Conservation (phyloP, 1,140 invertebrate genomes). For the Diuraphis noxia region DNA sequence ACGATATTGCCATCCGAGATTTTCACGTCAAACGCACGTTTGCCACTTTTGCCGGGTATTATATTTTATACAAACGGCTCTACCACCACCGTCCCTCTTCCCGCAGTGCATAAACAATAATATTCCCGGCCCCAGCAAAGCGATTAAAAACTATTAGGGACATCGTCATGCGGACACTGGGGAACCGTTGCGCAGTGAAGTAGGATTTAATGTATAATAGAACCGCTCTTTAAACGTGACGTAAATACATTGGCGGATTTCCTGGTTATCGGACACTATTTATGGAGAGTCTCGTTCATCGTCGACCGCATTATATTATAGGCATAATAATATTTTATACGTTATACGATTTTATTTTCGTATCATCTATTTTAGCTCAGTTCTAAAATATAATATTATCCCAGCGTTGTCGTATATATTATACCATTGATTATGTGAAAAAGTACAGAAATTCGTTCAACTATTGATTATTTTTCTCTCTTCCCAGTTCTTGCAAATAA, state of each 20-base stretch:
- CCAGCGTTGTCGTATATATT: neutral
- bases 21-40: conserved; percentile 53
- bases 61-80: conserved; percentile 2
- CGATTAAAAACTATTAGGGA: conserved; percentile 51
- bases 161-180: neutral
- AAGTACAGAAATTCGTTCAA: neutral
- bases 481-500: neutral
- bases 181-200: neutral
- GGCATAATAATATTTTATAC: no score
- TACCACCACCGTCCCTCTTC: neutral
- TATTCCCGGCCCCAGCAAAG: neutral
- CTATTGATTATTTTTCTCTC: conserved; percentile 5
- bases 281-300: neutral
- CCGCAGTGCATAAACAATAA: neutral
- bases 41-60: conserved; percentile 22
- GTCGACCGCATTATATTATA: neutral
- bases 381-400: neutral
- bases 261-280: conserved; percentile 29
- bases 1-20: conserved; percentile 17
- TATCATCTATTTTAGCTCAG: neutral
- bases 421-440: neutral
- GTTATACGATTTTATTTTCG: neutral
- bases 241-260: conserved; percentile 12
- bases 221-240: neutral
- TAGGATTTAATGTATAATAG: neutral